Conservation (phyloP, 1,140 invertebrate genomes). For the Condylostylus longicornis region DNA sequence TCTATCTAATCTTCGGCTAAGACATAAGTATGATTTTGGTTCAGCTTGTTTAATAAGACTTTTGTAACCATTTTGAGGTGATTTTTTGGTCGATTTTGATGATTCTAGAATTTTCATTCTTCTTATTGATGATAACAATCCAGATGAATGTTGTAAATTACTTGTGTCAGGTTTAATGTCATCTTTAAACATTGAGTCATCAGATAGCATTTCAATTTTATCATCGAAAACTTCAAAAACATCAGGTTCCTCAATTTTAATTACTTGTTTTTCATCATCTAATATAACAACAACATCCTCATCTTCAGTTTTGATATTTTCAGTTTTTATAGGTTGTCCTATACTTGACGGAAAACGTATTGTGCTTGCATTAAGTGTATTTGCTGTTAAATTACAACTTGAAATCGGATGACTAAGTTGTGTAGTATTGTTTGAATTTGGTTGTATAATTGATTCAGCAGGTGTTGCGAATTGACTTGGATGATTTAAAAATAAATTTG, state of each 20-base stretch:
- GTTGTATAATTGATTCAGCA: no score
- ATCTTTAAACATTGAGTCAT: no score
- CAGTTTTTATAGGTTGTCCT: slow-evolving; percentile 27
- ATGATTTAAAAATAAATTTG: no score
- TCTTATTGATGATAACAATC: no score
- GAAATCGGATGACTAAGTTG: no score
- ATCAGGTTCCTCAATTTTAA: slow-evolving; percentile 19
- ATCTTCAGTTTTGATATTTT: slow-evolving; percentile 31
- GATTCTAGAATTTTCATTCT: slow-evolving; percentile 24
- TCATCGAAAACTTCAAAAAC: slow-evolving; percentile 3
- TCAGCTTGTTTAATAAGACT: slow-evolving; percentile 30
- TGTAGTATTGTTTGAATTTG: no score
- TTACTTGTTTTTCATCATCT: slow-evolving; percentile 27
- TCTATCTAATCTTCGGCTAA: slow-evolving; percentile 20
- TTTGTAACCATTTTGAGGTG: slow-evolving; percentile 26
- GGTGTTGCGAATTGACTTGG: no score
- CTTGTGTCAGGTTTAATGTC: no score
- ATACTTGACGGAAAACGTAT: slow-evolving; percentile 8
- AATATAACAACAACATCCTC: slow-evolving; percentile 26
- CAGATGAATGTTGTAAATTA: no score
- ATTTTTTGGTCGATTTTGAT: slow-evolving; percentile 16
- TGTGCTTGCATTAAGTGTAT: slow-evolving; percentile 1
- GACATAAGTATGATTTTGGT: slow-evolving; percentile 22
- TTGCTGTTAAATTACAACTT: background rate
- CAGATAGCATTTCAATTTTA: slow-evolving; percentile 1